These are phyloP conservation scores for Brenthis ino DNA, from an alignment of 2,888 invertebrate genomes.

Conservation along the genomic window DNA sequence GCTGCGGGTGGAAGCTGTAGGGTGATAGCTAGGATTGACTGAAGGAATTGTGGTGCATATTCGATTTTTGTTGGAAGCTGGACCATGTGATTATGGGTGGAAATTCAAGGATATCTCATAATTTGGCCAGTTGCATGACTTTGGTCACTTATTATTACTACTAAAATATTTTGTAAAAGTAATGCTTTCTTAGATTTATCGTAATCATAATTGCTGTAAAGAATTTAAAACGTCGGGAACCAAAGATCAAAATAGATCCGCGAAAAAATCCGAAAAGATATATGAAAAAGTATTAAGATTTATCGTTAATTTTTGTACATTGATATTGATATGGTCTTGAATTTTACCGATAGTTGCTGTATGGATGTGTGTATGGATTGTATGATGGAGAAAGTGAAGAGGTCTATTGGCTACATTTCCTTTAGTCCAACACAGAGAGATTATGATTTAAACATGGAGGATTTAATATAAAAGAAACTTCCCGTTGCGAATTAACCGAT, in stretches of 20 bases:
- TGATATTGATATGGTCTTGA: not conserved
- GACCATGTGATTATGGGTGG: not conserved
- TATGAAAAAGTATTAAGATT: too few species aligned
- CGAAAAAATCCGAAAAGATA: too few species aligned
- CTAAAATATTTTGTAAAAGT: too few species aligned
- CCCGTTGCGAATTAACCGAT: slow-evolving; percentile 2
- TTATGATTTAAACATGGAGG: not conserved
- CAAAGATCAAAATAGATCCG: too few species aligned
- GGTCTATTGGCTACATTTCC: not conserved
- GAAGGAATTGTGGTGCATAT: slow-evolving; percentile 21
- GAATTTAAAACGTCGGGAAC: too few species aligned
- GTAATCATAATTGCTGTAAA: too few species aligned
- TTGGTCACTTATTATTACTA: too few species aligned
- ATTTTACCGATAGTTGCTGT: not conserved
- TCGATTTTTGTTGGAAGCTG: not conserved
- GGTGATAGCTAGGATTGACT: slow-evolving; percentile 21
- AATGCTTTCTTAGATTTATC: too few species aligned
- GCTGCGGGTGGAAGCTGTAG: slow-evolving; percentile 48
- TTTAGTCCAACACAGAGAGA: slow-evolving; percentile 1
- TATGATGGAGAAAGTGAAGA: not conserved
- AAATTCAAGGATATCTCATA: slow-evolving; percentile 1
- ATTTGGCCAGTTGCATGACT: too few species aligned
- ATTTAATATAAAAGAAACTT: not conserved
- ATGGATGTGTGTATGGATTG: not conserved
- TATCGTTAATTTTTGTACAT: too few species aligned